Conservation (phyloP, 2,888 invertebrate genomes). For the Seira musarum region DNA sequence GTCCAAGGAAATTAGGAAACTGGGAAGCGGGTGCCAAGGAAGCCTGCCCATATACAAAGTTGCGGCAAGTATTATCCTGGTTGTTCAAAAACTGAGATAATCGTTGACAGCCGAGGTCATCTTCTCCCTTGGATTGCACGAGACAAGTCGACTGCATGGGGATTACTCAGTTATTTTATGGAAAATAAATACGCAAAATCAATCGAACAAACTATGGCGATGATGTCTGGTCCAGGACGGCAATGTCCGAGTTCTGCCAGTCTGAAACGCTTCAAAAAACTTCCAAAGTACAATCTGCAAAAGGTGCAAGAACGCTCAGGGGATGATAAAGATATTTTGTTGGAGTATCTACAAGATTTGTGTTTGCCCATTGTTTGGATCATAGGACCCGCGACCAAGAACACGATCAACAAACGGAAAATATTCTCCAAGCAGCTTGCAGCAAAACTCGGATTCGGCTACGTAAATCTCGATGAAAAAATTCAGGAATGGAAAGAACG, state of each 20-base stretch:
- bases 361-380: constrained; percentile 61
- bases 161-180: constrained; percentile 39
- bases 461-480: constrained; percentile 60
- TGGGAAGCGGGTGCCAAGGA: constrained; percentile 57
- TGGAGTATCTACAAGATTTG: constrained; percentile 49
- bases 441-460: constrained; percentile 44
- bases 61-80: background rate
- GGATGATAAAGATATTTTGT: constrained; percentile 42
- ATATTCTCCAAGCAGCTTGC: constrained; percentile 59
- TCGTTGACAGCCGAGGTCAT: constrained; percentile 62
- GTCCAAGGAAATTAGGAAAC: constrained; percentile 60
- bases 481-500: constrained; percentile 58
- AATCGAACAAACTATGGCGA: background rate
- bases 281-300: background rate
- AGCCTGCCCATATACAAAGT: background rate
- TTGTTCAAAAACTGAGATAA: constrained; percentile 32
- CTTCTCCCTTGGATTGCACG: constrained; percentile 57
- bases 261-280: constrained; percentile 15
- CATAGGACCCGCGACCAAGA: constrained; percentile 55
- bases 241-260: constrained; percentile 36
- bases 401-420: constrained; percentile 40
- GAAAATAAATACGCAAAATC: background rate
- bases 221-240: constrained; percentile 1
- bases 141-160: constrained; percentile 62
- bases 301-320: constrained; percentile 1